Evolutionary conservation across 2,113 vertebrate species (phyloP), one percentile per base, ranked within the genome.

Genomic region (Notothenia coriiceps): DNA sequence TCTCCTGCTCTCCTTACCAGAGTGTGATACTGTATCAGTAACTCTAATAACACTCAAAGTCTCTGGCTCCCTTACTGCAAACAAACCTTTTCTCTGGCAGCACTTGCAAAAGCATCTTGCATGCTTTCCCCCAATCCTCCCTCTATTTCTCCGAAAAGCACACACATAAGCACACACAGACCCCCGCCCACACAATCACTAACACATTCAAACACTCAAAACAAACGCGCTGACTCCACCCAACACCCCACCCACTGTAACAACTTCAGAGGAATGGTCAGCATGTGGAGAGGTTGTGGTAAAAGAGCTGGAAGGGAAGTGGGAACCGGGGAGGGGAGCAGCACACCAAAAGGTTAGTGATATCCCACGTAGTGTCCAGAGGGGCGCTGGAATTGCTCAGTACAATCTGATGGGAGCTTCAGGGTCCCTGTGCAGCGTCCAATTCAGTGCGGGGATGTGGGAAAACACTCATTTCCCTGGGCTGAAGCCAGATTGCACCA

Each of bases 241-340:
- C 90, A 80, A 18, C 61, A 52, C 89, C 83, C 87, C 85, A 80
- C 88, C 91, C 85, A 79, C 86, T 89, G 85, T 79, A 91, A 87
- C 88, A 90, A 87, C 90, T 89, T 85, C 84, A 88, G 88, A 93
- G 83, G 84, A 86, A 84, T 90, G 93, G 92, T 92, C 92, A 93
- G 80, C 87, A 84, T 93, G 86, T 91, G 87, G 60, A 76, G 84
- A 70, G 74, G 70, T 70, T 88, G 88, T 77, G 87, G 87, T 86
- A 49, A 84, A 83, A 74, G 71, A 80, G 70, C 43, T 73, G 47
- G 76, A 84, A 46, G 77, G 77, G 77, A 77, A 90, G 79, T 75
- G 22, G 70, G 25, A 67, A 66, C 13, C 13, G 15, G 66, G 70
- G 51, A 78, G 68, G 63, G 57, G 67, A 55, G 71, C 13, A 67